Evolutionary conservation across 2,888 invertebrate genomes (phyloP).

Genomic region (Sericinus montela): DNA sequence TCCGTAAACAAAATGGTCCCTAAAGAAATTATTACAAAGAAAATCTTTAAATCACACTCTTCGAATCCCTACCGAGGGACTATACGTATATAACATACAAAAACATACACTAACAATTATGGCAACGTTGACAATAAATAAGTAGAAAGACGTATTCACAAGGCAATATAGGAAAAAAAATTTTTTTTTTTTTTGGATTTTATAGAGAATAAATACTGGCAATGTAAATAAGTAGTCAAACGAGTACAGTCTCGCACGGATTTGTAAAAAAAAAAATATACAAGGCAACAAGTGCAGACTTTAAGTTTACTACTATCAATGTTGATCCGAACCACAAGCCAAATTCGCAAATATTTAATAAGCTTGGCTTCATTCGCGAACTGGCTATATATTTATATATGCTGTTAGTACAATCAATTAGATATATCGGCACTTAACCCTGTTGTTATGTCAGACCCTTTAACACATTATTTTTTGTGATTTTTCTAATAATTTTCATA

Average conservation of each 20-base stretch:
- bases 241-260: constrained; percentile 53
- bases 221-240: constrained; percentile 58
- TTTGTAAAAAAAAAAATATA: constrained; percentile 69
- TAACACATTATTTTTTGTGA: constrained; percentile 27
- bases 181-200: constrained; percentile 28
- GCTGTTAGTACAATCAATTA: constrained; percentile 58
- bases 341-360: constrained; percentile 62
- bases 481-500: constrained; percentile 25
- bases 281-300: constrained; percentile 80
- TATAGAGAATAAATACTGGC: constrained; percentile 45
- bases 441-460: constrained; percentile 50
- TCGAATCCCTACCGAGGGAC: constrained; percentile 51
- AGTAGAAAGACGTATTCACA: constrained; percentile 64
- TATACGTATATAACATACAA: constrained; percentile 74
- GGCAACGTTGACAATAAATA: constrained; percentile 79
- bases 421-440: constrained; percentile 47
- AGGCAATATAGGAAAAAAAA: constrained; percentile 43
- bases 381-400: constrained; percentile 67
- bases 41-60: constrained; percentile 66
- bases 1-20: constrained; percentile 73
- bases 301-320: constrained; percentile 72
- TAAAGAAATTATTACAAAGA: constrained; percentile 68
- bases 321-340: constrained; percentile 61
- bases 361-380: constrained; percentile 75
- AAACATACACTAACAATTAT: constrained; percentile 65